Evolutionary conservation across 1,140 invertebrate genomes (phyloP).

Genomic region (Nymphalis io): DNA sequence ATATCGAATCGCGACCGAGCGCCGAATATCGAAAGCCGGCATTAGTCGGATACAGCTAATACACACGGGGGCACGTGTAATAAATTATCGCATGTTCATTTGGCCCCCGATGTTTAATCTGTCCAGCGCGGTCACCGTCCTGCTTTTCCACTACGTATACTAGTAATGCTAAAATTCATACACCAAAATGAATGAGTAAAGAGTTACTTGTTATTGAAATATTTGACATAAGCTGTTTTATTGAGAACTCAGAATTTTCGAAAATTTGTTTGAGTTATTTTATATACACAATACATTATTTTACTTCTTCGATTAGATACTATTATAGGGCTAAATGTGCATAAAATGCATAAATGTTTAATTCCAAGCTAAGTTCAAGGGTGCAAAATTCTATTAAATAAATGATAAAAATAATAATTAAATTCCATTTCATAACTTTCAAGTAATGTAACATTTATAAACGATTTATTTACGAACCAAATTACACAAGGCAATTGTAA

Average conservation of each 20-base stretch:
- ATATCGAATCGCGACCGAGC: conserved; percentile 77
- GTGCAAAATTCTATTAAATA: no score
- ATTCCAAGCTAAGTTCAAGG: no score
- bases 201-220: neutral
- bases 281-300: no score
- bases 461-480: conserved; percentile 8
- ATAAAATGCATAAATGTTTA: no score
- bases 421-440: neutral
- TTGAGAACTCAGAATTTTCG: neutral
- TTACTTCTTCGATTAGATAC: no score
- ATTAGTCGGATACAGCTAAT: conserved; percentile 81
- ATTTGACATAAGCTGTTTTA: neutral
- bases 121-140: conserved; percentile 57
- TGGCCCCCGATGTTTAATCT: conserved; percentile 81
- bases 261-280: neutral
- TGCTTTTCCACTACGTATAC: conserved; percentile 44
- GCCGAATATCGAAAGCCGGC: conserved; percentile 79
- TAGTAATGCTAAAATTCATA: conserved; percentile 20
- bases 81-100: conserved; percentile 81
- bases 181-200: neutral
- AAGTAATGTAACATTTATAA: neutral
- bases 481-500: conserved; percentile 17
- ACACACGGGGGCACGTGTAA: conserved; percentile 78
- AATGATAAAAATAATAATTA: no score
- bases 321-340: no score